phyloP scores from a whole-genome alignment of 2,797 vertebrate genomes.

The Synaphobranchus kaupii region DNA sequence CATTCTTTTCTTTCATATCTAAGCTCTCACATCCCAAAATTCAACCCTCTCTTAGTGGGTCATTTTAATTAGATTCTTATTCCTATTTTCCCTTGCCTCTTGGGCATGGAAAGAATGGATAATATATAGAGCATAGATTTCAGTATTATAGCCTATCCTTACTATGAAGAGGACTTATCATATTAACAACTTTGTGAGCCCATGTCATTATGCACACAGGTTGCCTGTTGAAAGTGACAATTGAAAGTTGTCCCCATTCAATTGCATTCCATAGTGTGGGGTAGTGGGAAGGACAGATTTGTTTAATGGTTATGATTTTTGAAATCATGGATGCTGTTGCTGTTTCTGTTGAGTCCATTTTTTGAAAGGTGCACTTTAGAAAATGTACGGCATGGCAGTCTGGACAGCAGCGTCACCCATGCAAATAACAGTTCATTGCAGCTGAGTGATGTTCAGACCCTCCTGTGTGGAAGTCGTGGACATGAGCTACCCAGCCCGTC shows the following conservation, averaged over 20 bases:
- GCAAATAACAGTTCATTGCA: neutral
- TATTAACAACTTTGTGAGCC: neutral
- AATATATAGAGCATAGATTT: neutral
- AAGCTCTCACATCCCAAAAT: neutral
- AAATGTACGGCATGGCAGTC: too few species aligned
- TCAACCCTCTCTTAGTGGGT: neutral
- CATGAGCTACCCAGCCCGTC: neutral
- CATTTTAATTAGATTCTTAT: neutral
- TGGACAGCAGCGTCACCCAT: neutral
- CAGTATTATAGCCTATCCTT: neutral
- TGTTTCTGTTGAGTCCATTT: neutral
- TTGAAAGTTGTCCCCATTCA: too few species aligned
- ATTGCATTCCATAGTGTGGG: too few species aligned
- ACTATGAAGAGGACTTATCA: neutral
- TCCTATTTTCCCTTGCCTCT: neutral
- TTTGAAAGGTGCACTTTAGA: neutral
- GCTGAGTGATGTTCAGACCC: neutral
- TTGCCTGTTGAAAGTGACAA: neutral
- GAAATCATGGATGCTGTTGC: neutral
- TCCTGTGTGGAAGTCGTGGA: neutral
- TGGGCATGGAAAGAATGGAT: neutral
- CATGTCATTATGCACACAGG: neutral
- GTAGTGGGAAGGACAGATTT: too few species aligned
- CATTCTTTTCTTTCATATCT: slow-evolving; percentile 19
- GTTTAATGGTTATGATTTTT: neutral